Conservation (phyloP, 35 echinoderm and acorn worm genomes). For the Stichopus chloronotus region DNA sequence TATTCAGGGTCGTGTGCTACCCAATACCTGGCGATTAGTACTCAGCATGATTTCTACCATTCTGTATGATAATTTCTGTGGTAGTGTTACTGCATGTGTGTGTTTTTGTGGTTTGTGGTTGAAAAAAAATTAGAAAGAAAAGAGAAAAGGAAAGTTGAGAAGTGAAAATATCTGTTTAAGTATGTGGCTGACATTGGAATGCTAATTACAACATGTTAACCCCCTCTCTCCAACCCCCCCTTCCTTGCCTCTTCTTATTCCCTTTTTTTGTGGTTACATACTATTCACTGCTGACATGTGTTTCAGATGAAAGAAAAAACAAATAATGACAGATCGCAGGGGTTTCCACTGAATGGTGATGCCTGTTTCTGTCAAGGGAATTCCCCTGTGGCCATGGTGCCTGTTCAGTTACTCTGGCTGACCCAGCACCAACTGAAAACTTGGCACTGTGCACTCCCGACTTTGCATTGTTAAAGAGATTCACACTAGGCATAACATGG, state of each 20-base stretch:
- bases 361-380: not conserved
- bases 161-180: not conserved
- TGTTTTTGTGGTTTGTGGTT: conserved; percentile 9
- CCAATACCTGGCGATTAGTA: too few species aligned
- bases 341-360: not conserved
- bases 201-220: not conserved
- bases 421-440: too few species aligned
- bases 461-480: too few species aligned
- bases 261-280: not conserved
- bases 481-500: too few species aligned
- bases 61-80: too few species aligned
- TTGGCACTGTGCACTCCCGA: too few species aligned
- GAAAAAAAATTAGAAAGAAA: not conserved
- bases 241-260: too few species aligned
- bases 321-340: not conserved
- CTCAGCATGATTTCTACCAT: too few species aligned
- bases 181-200: conserved; percentile 3
- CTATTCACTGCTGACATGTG: not conserved
- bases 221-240: not conserved
- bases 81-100: not conserved
- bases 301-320: not conserved
- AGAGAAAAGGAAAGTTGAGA: not conserved
- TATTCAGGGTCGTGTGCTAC: too few species aligned
- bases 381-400: not conserved
- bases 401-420: too few species aligned